Conservation (phyloP, 2,797 vertebrate species). For the Trachops cirrhosus region DNA sequence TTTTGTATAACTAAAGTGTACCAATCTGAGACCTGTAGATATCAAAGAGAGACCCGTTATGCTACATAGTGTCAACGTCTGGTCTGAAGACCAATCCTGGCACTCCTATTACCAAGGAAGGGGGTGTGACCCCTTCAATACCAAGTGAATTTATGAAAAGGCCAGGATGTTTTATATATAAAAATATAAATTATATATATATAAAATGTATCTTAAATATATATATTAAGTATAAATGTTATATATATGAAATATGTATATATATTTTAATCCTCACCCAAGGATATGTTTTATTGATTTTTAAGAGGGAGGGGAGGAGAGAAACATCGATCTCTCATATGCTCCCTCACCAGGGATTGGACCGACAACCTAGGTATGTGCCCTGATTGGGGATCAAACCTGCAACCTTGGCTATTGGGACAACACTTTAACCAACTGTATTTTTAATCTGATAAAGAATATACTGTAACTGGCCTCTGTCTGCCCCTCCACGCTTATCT, state of each 20-base stretch:
- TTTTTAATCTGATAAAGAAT: background rate
- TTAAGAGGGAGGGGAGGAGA: background rate
- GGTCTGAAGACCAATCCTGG: background rate
- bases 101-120: background rate
- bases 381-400: background rate
- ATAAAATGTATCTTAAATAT: background rate
- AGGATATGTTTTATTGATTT: background rate
- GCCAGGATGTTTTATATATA: background rate
- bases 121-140: background rate
- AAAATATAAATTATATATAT: background rate
- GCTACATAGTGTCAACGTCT: background rate
- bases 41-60: background rate
- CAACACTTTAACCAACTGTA: background rate
- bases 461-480: background rate
- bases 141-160: background rate
- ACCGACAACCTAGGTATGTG: background rate
- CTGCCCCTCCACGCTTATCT: background rate
- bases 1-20: background rate
- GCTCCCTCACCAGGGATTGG: background rate
- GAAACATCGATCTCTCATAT: background rate
- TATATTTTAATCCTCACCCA: background rate
- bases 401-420: background rate
- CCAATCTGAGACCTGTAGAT: background rate
- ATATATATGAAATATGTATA: background rate
- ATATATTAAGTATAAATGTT: background rate